A percentile compares a stretch with the other conserved stretches of the same genome.
Conservation (phyloP, 2,113 vertebrate genomes). For the Pollimyrus isidori region DNA sequence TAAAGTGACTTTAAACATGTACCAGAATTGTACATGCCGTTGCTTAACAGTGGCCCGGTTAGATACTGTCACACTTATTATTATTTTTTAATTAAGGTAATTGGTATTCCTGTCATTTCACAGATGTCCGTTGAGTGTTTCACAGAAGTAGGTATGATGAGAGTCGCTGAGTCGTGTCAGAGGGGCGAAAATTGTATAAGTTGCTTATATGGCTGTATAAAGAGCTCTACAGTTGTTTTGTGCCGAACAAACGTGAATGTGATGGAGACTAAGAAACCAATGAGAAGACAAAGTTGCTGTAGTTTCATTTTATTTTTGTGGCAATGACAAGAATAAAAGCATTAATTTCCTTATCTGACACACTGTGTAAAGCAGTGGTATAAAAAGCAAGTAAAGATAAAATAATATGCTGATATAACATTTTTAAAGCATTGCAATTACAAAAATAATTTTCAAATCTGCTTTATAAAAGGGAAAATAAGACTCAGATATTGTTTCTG, state of each 20-base stretch:
- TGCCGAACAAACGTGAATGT: neutral
- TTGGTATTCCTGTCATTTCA: neutral
- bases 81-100: neutral
- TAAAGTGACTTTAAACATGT: neutral
- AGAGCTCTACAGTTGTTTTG: neutral
- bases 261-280: neutral
- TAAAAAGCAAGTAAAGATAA: neutral
- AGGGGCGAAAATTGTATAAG: neutral
- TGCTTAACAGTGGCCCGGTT: neutral
- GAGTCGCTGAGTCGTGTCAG: rapidly evolving
- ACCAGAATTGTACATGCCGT: neutral
- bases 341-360: neutral
- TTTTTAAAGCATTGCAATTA: slow-evolving; percentile 10
- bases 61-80: neutral
- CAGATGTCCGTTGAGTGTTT: neutral
- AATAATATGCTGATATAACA: slow-evolving; percentile 15
- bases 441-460: slow-evolving; percentile 26
- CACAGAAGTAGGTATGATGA: neutral
- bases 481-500: neutral
- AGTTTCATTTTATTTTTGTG: neutral
- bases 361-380: neutral
- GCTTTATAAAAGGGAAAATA: neutral
- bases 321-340: neutral
- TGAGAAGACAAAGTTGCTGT: neutral
- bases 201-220: neutral